Conservation (phyloP, 2,797 vertebrate species). For the Chaetodon trifasciatus region DNA sequence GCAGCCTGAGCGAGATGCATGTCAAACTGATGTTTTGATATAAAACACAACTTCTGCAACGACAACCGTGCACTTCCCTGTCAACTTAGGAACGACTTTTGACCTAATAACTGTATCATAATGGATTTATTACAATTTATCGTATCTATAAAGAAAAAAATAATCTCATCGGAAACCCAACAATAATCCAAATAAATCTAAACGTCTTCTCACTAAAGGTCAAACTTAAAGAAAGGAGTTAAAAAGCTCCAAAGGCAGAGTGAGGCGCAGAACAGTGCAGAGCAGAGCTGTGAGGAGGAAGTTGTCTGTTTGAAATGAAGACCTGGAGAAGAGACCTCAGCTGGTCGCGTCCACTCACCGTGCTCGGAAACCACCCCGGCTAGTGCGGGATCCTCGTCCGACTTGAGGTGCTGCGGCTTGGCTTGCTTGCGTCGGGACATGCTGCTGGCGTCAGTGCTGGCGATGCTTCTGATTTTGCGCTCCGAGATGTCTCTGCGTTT, state of each 20-base stretch:
- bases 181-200: conserved; percentile 7
- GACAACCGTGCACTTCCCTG: neutral
- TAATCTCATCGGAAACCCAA: neutral
- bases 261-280: neutral
- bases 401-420: conserved; percentile 98
- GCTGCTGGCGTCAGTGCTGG: conserved; percentile 84
- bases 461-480: conserved; percentile 81
- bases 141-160: neutral
- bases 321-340: conserved; percentile 7
- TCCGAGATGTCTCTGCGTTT: conserved; percentile 89
- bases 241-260: conserved; percentile 3
- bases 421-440: conserved; percentile 99
- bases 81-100: neutral
- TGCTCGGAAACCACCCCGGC: conserved; percentile 91
- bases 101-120: neutral
- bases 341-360: conserved; percentile 87
- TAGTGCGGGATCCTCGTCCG: conserved; percentile 94
- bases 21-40: conserved; percentile 9
- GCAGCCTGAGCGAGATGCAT: conserved; percentile 22
- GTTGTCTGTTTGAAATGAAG: conserved; percentile 15
- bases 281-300: neutral
- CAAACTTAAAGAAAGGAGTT: neutral
- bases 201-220: neutral
- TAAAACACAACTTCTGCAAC: conserved; percentile 32
- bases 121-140: neutral